Evolutionary conservation across 1,140 invertebrate species (phyloP).

Genomic region (Colletes latitarsis): DNA sequence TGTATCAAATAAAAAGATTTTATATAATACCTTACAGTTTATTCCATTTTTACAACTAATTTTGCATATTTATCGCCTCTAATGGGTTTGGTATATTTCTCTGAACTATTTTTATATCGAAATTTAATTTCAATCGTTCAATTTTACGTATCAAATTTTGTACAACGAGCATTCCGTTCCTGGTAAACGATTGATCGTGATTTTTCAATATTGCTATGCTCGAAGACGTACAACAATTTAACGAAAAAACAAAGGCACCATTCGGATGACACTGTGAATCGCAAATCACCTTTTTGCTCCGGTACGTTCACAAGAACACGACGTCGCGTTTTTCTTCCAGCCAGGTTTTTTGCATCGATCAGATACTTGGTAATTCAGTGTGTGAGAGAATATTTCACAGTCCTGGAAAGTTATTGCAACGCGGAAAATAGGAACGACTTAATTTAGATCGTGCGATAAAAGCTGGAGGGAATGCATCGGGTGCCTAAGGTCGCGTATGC

Average conservation of each 20-base stretch:
- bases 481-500: background rate
- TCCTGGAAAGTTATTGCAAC: constrained; percentile 8
- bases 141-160: too few relatives aligned
- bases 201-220: too few relatives aligned
- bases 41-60: too few relatives aligned
- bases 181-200: too few relatives aligned
- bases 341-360: background rate
- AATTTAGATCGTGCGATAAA: constrained; percentile 6
- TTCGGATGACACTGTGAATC: background rate
- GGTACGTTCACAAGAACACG: background rate
- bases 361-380: background rate
- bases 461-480: background rate
- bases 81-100: too few relatives aligned
- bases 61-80: too few relatives aligned
- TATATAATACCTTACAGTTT: too few relatives aligned
- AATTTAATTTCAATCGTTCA: too few relatives aligned
- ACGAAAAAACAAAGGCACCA: background rate
- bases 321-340: background rate
- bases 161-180: too few relatives aligned
- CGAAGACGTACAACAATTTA: background rate
- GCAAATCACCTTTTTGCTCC: constrained; percentile 17
- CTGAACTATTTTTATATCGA: too few relatives aligned
- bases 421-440: constrained; percentile 1
- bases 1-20: too few relatives aligned
- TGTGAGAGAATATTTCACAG: background rate